Percentiles rank a stretch among this genome's conserved stretches.
These are phyloP conservation scores for Semicossyphus pulcher DNA, from an alignment of 2,113 vertebrate genomes.

Conservation along the genomic window DNA sequence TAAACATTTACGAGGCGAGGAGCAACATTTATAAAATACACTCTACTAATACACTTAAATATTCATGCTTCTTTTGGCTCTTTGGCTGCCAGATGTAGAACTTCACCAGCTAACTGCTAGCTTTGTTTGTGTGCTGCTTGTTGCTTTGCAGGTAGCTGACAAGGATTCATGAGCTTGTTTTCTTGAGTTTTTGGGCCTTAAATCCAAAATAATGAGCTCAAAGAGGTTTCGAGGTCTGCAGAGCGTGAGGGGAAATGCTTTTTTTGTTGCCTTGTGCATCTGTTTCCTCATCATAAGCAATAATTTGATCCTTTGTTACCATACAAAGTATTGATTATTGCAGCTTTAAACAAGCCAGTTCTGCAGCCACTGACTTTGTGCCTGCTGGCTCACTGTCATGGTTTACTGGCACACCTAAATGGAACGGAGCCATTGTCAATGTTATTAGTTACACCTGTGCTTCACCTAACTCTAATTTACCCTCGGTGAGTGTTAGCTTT, in stretches of 20 bases:
- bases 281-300: constrained; percentile 18
- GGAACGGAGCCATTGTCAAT: constrained; percentile 35
- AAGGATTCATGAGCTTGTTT: too few relatives aligned
- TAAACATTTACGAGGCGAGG: too few relatives aligned
- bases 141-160: neutral
- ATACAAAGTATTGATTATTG: constrained; percentile 43
- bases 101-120: neutral
- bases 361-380: constrained; percentile 7
- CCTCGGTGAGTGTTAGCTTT: constrained; percentile 20
- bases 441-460: constrained; percentile 51
- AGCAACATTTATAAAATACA: too few relatives aligned
- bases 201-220: constrained; percentile 7
- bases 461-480: constrained; percentile 22
- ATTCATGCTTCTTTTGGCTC: neutral
- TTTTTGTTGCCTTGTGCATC: constrained; percentile 19
- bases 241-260: neutral
- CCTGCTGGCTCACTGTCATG: constrained; percentile 35
- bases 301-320: constrained; percentile 38
- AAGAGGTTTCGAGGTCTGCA: neutral
- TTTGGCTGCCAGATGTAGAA: too few relatives aligned
- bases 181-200: too few relatives aligned
- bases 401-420: constrained; percentile 37
- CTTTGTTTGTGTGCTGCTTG: neutral
- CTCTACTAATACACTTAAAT: too few relatives aligned
- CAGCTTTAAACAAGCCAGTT: constrained; percentile 18